These are phyloP conservation scores for Myopa tessellatipennis DNA, from an alignment of 2,888 invertebrate genomes.

Conservation along the genomic window DNA sequence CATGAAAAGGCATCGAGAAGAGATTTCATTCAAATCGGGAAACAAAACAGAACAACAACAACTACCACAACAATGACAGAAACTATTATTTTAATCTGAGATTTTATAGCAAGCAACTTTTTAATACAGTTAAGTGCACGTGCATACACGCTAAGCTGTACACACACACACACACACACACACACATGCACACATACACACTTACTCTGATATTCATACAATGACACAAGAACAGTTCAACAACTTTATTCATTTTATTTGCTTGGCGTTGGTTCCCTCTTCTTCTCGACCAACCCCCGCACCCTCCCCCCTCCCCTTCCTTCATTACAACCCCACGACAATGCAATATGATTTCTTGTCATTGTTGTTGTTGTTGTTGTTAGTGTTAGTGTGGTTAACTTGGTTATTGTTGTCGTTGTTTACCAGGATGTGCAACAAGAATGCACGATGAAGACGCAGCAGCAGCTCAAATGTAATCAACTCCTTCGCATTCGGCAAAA, in stretches of 20 bases:
- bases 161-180: constrained; percentile 1
- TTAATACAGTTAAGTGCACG: constrained; percentile 35
- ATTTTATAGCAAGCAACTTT: constrained; percentile 31
- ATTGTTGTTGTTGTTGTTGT: constrained; percentile 18
- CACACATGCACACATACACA: constrained; percentile 1
- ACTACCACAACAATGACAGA: not conserved
- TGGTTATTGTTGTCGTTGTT: constrained; percentile 17
- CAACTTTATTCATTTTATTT: constrained; percentile 36
- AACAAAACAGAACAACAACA: not conserved
- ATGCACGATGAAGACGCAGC: constrained; percentile 4
- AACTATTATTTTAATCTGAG: constrained; percentile 34
- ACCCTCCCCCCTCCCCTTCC: not conserved
- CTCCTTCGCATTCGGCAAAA: constrained; percentile 25
- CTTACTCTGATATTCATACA: not conserved
- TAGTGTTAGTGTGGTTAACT: not conserved
- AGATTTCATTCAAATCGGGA: not conserved
- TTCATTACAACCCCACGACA: not conserved
- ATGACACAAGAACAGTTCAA: constrained; percentile 24
- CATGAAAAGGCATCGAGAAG: not conserved
- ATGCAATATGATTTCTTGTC: constrained; percentile 23
- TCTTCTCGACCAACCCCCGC: not conserved
- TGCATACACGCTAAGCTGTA: constrained; percentile 5
- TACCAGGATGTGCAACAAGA: constrained; percentile 25
- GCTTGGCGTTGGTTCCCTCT: not conserved
- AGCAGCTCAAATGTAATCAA: constrained; percentile 24